A percentile compares a stretch with the other conserved stretches of the same genome.
Evolutionary conservation across 2,888 invertebrate species (phyloP).

Genomic region (Yponomeuta evonymella): DNA sequence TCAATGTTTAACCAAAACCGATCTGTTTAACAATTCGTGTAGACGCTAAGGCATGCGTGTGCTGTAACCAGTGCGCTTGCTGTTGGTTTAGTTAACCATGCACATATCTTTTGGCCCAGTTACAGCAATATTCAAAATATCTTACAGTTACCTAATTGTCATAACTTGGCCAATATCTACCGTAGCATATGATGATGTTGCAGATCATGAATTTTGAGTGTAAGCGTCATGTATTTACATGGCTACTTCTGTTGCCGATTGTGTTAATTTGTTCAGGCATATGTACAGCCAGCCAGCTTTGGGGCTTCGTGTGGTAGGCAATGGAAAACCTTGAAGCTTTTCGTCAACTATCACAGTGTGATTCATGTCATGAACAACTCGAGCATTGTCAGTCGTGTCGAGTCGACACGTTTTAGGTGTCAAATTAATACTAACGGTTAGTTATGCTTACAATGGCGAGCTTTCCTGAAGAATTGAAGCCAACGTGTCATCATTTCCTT

Average conservation of each 20-base stretch:
- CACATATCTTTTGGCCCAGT: neutral
- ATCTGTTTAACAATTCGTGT: neutral
- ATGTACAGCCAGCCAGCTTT: constrained; percentile 19
- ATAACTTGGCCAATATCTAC: neutral
- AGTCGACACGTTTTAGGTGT: neutral
- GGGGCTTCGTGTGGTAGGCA: neutral
- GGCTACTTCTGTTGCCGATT: constrained; percentile 42
- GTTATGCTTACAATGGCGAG: too few species aligned
- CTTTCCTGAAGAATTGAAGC: too few species aligned
- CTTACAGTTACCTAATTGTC: neutral
- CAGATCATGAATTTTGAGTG: neutral
- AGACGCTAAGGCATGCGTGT: neutral
- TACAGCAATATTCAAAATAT: neutral
- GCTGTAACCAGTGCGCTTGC: neutral
- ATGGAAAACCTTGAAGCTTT: neutral
- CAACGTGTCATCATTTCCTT: too few species aligned
- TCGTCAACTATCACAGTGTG: neutral
- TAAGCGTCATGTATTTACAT: constrained; percentile 28
- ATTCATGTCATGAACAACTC: too few species aligned
- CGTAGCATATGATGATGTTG: constrained; percentile 25
- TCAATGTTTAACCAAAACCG: too few species aligned
- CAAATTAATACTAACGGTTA: too few species aligned
- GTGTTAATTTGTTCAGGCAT: constrained; percentile 54
- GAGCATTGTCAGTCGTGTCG: too few species aligned
- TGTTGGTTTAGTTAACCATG: neutral